phyloP scores from a whole-genome alignment of 2,888 invertebrate species.

The Amphiduros pacificus region DNA sequence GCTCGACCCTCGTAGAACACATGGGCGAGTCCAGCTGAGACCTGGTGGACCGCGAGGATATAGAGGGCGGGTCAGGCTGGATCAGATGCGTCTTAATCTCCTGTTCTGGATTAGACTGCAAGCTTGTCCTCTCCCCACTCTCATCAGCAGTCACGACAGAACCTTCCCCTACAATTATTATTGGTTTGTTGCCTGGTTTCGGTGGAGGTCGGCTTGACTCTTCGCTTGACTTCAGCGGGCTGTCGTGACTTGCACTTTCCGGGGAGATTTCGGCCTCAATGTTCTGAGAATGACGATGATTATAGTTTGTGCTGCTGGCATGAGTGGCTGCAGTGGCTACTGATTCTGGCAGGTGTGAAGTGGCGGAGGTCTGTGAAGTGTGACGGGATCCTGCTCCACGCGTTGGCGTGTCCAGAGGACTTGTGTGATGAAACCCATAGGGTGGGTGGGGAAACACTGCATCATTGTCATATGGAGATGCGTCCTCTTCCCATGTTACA shows the following conservation, averaged over 20 bases:
- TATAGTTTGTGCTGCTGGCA: not conserved
- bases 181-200: constrained; percentile 4
- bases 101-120: not conserved
- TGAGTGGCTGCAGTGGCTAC: constrained; percentile 2
- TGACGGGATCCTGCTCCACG: constrained; percentile 10
- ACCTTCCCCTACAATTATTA: constrained; percentile 18
- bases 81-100: constrained; percentile 4
- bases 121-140: not conserved
- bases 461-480: constrained; percentile 3
- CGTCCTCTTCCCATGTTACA: constrained; percentile 8
- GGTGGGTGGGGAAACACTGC: constrained; percentile 1
- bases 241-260: not conserved
- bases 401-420: constrained; percentile 8
- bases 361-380: constrained; percentile 7
- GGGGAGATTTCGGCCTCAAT: not conserved
- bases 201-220: not conserved
- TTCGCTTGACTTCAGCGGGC: not conserved
- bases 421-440: not conserved
- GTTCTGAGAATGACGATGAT: not conserved
- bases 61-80: constrained; percentile 14
- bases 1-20: constrained; percentile 14
- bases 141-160: constrained; percentile 12
- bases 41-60: constrained; percentile 15
- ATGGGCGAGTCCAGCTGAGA: constrained; percentile 10
- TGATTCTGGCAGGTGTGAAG: constrained; percentile 2